A percentile compares a stretch with the other conserved stretches of the same genome.
Evolutionary conservation across 2,113 vertebrate genomes (phyloP).

Genomic region (Jaculus jaculus): DNA sequence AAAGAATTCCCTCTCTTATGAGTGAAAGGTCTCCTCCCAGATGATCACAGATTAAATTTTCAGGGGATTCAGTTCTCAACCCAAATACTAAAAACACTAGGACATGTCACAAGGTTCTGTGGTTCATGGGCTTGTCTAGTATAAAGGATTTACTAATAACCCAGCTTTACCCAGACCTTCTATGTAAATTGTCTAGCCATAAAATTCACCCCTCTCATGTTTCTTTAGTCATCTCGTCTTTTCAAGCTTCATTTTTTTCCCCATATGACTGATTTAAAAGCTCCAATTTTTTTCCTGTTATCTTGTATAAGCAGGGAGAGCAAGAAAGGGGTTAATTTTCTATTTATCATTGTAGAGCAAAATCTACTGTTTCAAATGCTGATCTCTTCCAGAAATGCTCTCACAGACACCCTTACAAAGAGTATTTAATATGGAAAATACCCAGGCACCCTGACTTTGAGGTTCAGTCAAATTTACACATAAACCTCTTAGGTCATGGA

Average conservation of each 20-base stretch:
- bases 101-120: background rate
- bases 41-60: background rate
- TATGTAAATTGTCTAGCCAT: background rate
- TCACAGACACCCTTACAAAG: background rate
- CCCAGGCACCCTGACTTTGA: background rate
- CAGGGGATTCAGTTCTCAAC: background rate
- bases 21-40: background rate
- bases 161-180: background rate
- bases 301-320: background rate
- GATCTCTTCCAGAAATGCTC: background rate
- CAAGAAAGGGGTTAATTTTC: too few relatives aligned
- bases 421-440: too few relatives aligned
- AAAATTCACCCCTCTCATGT: background rate
- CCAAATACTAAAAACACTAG: background rate
- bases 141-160: background rate
- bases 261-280: background rate
- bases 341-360: background rate
- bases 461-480: background rate
- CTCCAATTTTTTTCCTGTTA: background rate
- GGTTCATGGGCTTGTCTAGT: background rate
- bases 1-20: background rate
- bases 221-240: background rate
- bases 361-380: background rate
- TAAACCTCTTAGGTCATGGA: background rate
- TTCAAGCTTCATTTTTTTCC: background rate